Percentiles rank a stretch among this genome's conserved stretches.
Conservation (phyloP, 2,113 vertebrate species). For the Campylorhamphus procurvoides region DNA sequence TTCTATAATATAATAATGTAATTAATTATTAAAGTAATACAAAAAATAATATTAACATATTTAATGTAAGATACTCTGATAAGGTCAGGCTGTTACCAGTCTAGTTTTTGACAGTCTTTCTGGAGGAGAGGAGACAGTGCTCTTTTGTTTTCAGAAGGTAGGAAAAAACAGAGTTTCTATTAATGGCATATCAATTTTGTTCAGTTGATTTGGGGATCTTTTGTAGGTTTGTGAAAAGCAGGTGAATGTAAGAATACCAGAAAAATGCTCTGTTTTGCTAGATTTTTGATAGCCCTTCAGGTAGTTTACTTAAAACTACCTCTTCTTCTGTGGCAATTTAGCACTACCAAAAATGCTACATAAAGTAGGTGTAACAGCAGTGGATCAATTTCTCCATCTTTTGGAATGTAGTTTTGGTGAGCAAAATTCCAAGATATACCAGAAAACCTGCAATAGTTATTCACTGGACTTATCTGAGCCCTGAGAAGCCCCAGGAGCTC, state of each 20-base stretch:
- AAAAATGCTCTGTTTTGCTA: neutral
- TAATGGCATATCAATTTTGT: neutral
- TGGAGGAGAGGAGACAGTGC: neutral
- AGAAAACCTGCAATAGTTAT: neutral
- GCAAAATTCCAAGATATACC: neutral
- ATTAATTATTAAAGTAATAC: neutral
- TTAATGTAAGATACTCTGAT: neutral
- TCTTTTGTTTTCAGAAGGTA: neutral
- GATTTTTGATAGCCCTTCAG: neutral
- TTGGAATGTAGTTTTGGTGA: neutral
- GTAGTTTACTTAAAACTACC: neutral
- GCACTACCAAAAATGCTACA: neutral
- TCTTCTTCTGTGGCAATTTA: neutral
- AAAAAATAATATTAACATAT: neutral
- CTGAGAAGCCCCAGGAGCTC: neutral
- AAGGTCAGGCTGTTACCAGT: neutral
- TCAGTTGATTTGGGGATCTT: neutral
- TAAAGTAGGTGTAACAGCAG: neutral
- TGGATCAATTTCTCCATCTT: neutral
- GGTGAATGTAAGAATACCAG: neutral
- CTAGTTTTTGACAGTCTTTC: neutral
- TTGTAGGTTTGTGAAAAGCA: neutral
- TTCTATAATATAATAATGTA: neutral
- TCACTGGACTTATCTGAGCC: neutral
- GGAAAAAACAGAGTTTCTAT: neutral